A percentile compares a stretch with the other conserved stretches of the same genome.
phyloP scores from a whole-genome alignment of 2,888 invertebrate species.

The Caenorhabditis becei region DNA sequence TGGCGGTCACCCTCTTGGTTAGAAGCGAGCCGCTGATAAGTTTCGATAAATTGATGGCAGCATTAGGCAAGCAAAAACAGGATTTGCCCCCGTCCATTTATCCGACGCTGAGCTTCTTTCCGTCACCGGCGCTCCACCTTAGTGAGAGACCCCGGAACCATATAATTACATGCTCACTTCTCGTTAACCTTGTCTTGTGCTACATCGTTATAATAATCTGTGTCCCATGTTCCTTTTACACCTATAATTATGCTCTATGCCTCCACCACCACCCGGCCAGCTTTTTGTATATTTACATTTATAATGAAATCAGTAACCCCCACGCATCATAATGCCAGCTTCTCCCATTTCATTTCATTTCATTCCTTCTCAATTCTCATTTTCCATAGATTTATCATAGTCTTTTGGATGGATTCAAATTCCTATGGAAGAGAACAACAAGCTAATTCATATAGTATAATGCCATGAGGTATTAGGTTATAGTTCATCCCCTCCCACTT shows the following conservation, averaged over 20 bases:
- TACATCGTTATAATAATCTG: constrained; percentile 13
- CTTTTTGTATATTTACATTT: not conserved
- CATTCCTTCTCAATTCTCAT: too few relatives aligned
- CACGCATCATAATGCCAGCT: not conserved
- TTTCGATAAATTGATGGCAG: constrained; percentile 18
- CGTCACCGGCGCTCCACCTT: not conserved
- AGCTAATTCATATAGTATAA: not conserved
- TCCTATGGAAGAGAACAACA: too few relatives aligned
- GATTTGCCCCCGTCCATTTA: not conserved
- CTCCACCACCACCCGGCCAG: constrained; percentile 2
- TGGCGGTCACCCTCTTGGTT: constrained; percentile 20
- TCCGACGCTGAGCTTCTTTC: not conserved
- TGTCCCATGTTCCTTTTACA: constrained; percentile 2
- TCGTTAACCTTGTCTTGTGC: constrained; percentile 17
- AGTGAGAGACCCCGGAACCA: not conserved
- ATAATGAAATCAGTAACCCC: constrained; percentile 2
- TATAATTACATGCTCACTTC: constrained; percentile 7
- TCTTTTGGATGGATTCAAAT: too few relatives aligned
- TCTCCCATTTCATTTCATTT: not conserved
- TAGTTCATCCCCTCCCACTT: not conserved
- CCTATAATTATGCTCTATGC: constrained; percentile 15
- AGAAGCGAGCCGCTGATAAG: not conserved
- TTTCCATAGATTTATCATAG: too few relatives aligned
- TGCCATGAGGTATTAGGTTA: not conserved
- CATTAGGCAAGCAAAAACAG: constrained; percentile 27